These are phyloP conservation scores for Phoxinus phoxinus DNA, from an alignment of 2,113 vertebrate genomes.

Conservation along the genomic window DNA sequence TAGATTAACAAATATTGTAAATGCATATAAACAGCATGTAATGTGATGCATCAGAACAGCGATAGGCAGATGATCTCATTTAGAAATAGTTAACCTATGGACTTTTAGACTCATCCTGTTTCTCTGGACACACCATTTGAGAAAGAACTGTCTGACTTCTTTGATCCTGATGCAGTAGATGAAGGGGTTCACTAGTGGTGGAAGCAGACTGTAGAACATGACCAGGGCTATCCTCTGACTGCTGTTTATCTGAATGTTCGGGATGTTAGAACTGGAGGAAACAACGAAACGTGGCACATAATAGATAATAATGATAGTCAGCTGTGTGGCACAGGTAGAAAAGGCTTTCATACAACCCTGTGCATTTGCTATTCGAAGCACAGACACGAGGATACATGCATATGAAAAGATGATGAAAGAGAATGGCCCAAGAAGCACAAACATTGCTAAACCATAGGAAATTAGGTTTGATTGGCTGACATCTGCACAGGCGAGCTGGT, in stretches of 20 bases:
- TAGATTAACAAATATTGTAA: too few species aligned
- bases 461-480: accelerated
- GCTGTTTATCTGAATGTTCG: constrained; percentile 37
- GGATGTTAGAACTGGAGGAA: constrained; percentile 39
- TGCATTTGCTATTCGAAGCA: constrained; percentile 54
- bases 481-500: constrained; percentile 47
- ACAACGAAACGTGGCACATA: constrained; percentile 60
- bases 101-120: neutral
- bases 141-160: constrained; percentile 56
- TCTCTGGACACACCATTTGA: constrained; percentile 20
- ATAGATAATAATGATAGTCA: constrained; percentile 58
- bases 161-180: constrained; percentile 64
- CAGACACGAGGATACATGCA: constrained; percentile 52
- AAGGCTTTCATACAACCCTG: constrained; percentile 59
- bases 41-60: neutral
- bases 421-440: constrained; percentile 60
- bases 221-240: constrained; percentile 50
- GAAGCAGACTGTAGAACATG: constrained; percentile 64
- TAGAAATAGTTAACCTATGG: neutral
- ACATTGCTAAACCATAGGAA: constrained; percentile 35
- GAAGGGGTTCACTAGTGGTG: constrained; percentile 61
- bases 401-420: constrained; percentile 63
- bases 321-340: constrained; percentile 62
- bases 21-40: too few species aligned
- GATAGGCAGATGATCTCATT: neutral